Base-by-base conservation (phyloP, 2,113 vertebrate species). In the Pseudorhombus dupliciocellatus region DNA sequence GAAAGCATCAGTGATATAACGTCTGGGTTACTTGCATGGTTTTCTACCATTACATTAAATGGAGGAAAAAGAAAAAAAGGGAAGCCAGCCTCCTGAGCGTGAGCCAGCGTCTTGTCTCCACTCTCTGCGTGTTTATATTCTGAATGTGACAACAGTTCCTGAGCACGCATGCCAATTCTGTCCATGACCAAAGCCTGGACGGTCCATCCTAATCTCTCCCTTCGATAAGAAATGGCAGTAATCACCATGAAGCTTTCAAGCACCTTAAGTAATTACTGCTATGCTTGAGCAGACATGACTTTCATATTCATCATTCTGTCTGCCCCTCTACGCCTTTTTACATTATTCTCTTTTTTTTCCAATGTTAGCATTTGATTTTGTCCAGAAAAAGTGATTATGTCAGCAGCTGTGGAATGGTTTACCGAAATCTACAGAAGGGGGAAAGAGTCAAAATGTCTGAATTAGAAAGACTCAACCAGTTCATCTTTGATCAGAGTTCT, bases 241-340 rank as follows among this genome's bases (percentile, higher is more conserved):
- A 88, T 87, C 78, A 66, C 75, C 68, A 56, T 62, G 54, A 87
- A 59, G 73, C 70, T 66, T 64, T 64, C 40, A 70, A 52, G 66
- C 66, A 68, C 75, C 68, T 76, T 64, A 22, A 68, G 76, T 70
- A 84, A 85, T 89, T 79, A 68, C 20, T 26, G 83, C 69, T 64
- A 59, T 24, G 42, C 67, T 70, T 5, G 3, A 64, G 71, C 58
- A 70, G 81, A 80, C 80, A 67, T 42, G 70, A 54, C 74, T 28
- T 72, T 70, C 83, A 78, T 71, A 63, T 66, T 78, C 61, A 78
- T 80, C 75, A 53, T 55, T 57, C 12, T 40, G 58, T 18, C 77
- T 30, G 20, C 44, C 54, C 46, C 7, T 52, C 16, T 6, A 22
- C 53, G 54, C 48, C 59, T 16, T 74, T 5, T 22, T 24, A 8